Percentiles rank a stretch among this genome's conserved stretches.
These are phyloP conservation scores for Catharus fuscescens DNA, from an alignment of 2,113 vertebrate species.

Conservation along the genomic window DNA sequence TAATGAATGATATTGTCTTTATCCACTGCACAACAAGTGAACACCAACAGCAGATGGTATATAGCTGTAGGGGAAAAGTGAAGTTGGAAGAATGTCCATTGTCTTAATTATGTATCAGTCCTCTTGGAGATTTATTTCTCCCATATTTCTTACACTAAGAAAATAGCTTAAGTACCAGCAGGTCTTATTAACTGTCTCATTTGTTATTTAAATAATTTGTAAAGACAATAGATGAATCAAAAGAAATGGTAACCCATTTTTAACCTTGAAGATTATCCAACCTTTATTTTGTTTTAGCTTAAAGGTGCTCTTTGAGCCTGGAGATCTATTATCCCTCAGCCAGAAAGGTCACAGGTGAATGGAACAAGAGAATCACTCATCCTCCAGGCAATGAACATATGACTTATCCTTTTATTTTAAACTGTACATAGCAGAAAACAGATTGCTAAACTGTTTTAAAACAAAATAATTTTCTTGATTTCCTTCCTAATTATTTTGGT, in stretches of 20 bases:
- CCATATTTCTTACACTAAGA: not conserved
- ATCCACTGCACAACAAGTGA: not conserved
- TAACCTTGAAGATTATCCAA: not conserved
- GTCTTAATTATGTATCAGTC: conserved; percentile 12
- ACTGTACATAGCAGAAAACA: not conserved
- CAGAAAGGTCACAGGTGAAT: not conserved
- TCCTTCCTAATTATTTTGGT: not conserved
- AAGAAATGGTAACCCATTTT: not conserved
- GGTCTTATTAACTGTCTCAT: not conserved
- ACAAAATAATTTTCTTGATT: not conserved
- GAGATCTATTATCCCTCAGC: not conserved
- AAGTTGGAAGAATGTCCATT: not conserved
- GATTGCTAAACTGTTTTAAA: not conserved
- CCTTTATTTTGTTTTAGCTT: not conserved
- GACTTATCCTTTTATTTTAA: not conserved
- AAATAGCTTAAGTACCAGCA: not conserved
- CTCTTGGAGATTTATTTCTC: not conserved
- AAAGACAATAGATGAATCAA: not conserved
- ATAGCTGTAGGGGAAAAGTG: not conserved
- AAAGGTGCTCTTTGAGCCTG: not conserved
- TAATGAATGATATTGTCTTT: not conserved
- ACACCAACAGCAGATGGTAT: not conserved
- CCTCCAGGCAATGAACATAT: not conserved
- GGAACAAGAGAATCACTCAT: not conserved
- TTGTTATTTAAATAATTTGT: not conserved